Evolutionary conservation across 2,797 vertebrate species (phyloP).

Genomic region (Coregonus ussuriensis): DNA sequence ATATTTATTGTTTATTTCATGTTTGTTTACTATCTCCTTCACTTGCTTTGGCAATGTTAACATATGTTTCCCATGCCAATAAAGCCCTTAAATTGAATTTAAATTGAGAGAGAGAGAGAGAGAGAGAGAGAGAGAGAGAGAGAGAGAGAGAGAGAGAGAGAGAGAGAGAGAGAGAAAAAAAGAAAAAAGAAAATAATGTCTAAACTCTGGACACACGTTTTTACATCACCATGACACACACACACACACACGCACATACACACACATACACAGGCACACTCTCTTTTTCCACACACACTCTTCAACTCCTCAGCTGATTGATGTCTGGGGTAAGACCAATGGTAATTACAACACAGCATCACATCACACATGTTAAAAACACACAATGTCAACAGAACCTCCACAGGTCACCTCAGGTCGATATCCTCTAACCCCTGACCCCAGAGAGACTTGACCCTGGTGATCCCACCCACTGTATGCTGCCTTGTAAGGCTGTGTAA

Average conservation of each 20-base stretch:
- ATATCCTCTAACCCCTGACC: conserved; percentile 53
- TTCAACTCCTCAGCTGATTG: not conserved
- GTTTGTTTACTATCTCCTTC: too few species aligned
- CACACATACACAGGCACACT: conserved; percentile 6
- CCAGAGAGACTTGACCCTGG: not conserved
- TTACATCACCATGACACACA: not conserved
- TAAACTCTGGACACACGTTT: not conserved
- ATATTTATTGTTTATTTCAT: too few species aligned
- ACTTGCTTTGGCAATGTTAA: too few species aligned
- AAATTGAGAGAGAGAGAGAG: too few species aligned
- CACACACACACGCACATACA: conserved; percentile 1
- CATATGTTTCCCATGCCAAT: too few species aligned
- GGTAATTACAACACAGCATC: conserved; percentile 28
- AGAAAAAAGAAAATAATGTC: too few species aligned
- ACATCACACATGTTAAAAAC: conserved; percentile 29
- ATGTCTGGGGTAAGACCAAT: conserved; percentile 33
- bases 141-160: too few species aligned
- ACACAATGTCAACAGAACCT: not conserved
- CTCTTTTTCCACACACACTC: conserved; percentile 5
- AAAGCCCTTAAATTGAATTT: too few species aligned
- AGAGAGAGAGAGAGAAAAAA: too few species aligned
- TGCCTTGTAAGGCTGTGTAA: conserved; percentile 55
- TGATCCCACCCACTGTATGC: conserved; percentile 36
- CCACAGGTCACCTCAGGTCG: conserved; percentile 8
- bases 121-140: conserved; percentile 1